Percentiles rank a stretch among this genome's conserved stretches.
Conservation (phyloP, 1,140 invertebrate genomes). For the Archivesica marissinica region DNA sequence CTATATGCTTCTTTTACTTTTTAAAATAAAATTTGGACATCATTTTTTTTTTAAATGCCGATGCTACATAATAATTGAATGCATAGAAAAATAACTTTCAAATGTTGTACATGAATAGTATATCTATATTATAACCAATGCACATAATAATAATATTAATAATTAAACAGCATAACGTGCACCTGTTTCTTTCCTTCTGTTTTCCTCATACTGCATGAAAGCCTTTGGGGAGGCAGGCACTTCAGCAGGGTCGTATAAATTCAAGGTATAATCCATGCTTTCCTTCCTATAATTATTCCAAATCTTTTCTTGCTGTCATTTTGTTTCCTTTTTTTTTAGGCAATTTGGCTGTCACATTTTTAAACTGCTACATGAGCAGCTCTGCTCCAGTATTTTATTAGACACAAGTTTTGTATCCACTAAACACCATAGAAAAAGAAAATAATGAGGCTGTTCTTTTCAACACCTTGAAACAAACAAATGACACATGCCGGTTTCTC, state of each 20-base stretch:
- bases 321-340: not conserved
- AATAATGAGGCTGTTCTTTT: not conserved
- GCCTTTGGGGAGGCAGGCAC: conserved; percentile 69
- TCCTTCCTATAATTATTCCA: not conserved
- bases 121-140: no score
- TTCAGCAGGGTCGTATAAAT: conserved; percentile 66
- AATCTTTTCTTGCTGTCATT: not conserved
- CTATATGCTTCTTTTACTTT: no score
- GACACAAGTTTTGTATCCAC: not conserved
- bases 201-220: conserved; percentile 79
- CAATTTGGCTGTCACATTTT: not conserved
- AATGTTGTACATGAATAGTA: no score
- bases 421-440: no score
- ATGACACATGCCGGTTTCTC: conserved; percentile 19
- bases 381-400: not conserved
- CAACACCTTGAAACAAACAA: not conserved
- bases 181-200: conserved; percentile 75
- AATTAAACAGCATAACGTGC: not conserved
- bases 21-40: no score
- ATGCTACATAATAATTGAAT: no score
- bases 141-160: no score
- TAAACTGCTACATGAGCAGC: not conserved
- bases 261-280: conserved; percentile 46
- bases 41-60: no score
- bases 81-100: no score